A percentile compares a stretch with the other conserved stretches of the same genome.
These are phyloP conservation scores for Anthoptus insignis DNA, from an alignment of 2,888 invertebrate species.

Conservation along the genomic window DNA sequence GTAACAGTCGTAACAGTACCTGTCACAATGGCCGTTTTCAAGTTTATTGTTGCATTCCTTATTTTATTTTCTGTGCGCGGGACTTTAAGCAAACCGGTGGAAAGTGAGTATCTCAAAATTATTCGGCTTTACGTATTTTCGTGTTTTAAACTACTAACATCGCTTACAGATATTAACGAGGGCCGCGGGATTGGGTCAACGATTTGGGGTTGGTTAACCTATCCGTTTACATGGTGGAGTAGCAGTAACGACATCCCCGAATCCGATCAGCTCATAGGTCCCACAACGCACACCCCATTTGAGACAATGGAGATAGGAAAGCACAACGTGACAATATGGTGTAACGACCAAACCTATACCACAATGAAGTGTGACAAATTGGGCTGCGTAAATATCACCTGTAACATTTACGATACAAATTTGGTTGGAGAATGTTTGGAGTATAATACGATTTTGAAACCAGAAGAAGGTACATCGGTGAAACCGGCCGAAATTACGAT, in stretches of 20 bases:
- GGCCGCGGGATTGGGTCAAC: conserved; percentile 73
- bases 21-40: conserved; percentile 63
- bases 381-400: conserved; percentile 73
- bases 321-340: conserved; percentile 76
- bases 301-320: conserved; percentile 65
- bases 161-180: conserved; percentile 72
- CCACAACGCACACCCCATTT: conserved; percentile 54
- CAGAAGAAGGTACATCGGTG: conserved; percentile 54
- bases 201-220: conserved; percentile 80
- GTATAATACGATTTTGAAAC: conserved; percentile 62
- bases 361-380: conserved; percentile 73
- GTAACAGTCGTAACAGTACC: conserved; percentile 52
- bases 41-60: conserved; percentile 58
- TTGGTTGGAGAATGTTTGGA: conserved; percentile 76
- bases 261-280: conserved; percentile 56
- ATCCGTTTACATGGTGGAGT: conserved; percentile 79
- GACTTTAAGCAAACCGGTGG: conserved; percentile 67
- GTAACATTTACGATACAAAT: conserved; percentile 81
- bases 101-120: conserved; percentile 63
- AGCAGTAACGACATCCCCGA: conserved; percentile 56
- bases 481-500: conserved; percentile 48
- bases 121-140: neutral
- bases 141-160: conserved; percentile 23
- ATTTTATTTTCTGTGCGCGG: conserved; percentile 59
- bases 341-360: conserved; percentile 82